Conservation (phyloP, 2,888 invertebrate species). For the Lasioglossum pauxillum region DNA sequence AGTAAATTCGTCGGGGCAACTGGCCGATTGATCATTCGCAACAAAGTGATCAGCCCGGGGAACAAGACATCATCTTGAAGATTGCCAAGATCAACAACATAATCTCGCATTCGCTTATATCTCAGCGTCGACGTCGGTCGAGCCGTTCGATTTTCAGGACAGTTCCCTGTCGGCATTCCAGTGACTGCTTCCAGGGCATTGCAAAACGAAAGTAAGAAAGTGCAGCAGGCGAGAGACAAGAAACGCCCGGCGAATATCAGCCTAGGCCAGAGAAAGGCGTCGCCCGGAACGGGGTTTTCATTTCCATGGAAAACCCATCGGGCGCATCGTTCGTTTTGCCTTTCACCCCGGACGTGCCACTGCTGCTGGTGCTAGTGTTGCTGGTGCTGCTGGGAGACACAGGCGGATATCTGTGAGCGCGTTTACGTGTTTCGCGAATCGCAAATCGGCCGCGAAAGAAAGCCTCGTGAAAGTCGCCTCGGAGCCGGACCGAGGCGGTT, state of each 20-base stretch:
- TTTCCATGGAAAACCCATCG: constrained; percentile 63
- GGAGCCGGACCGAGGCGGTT: constrained; percentile 14
- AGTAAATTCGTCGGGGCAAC: background rate
- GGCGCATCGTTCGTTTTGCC: constrained; percentile 70
- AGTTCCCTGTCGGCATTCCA: constrained; percentile 15
- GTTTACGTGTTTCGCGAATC: constrained; percentile 48
- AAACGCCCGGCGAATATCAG: constrained; percentile 23
- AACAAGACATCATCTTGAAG: background rate
- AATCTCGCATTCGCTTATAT: background rate
- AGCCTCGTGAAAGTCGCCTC: constrained; percentile 70
- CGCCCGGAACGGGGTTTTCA: constrained; percentile 51
- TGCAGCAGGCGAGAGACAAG: constrained; percentile 24
- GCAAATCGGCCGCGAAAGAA: constrained; percentile 66
- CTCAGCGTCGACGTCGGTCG: too few species aligned
- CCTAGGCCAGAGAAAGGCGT: constrained; percentile 48
- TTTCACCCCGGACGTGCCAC: constrained; percentile 79
- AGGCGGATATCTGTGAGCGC: constrained; percentile 41
- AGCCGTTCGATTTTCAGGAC: constrained; percentile 13
- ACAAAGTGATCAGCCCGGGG: background rate
- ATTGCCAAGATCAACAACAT: background rate
- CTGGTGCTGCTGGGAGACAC: background rate
- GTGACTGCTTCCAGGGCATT: background rate
- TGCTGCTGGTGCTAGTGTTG: background rate
- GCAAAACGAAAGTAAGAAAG: constrained; percentile 61
- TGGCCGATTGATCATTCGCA: background rate